Evolutionary conservation across 2,888 invertebrate species (phyloP), one percentile per base, ranked within the genome.

Genomic region (Agrotis ipsilon): DNA sequence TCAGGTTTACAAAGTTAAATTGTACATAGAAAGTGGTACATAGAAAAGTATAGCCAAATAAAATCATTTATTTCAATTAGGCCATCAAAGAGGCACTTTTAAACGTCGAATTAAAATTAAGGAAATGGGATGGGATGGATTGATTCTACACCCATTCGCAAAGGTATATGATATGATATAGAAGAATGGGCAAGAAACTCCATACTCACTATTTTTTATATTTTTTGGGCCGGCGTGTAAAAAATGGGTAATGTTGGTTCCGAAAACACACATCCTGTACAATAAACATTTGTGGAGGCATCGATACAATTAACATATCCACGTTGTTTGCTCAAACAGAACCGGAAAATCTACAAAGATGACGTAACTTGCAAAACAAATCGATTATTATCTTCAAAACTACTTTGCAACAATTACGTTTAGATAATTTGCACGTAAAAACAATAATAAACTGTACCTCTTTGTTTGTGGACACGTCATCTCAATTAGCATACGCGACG

Each of bases 401-500:
- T 55, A 68, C 63, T 67, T 66, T 55, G 58, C 55, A 66, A 72
- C 61, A 78, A 84, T 78, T 67, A 72, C 48, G 21, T 62, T 68
- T 52, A 39, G 54, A 59, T 78, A 67, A 81, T 77, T 80, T 62
- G 64, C 60, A 43, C 49, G 45, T 72, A 58, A 74, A 74, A 66
- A 75, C 73, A 49, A 76, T 67, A 51, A 54, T 55, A 69, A 62
- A 72, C 54, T 72, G 46, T 59, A 39, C 32, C 48, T 64, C 32
- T 62, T 82, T 70, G 66, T 52, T 67, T 43, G 48, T 21, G 64
- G 58, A 64, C 70, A 61, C 83, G 83, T 85, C 78, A 78, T 69
- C 68, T 69, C 69, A 51, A 80, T 85, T 78, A 76, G 48, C 64
- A 63, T 67, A 67, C 14, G 55, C 69, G 77, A 72, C 77, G 68